Evolutionary conservation across 2,888 invertebrate genomes (phyloP).

Genomic region (Microctonus hyperodae): DNA sequence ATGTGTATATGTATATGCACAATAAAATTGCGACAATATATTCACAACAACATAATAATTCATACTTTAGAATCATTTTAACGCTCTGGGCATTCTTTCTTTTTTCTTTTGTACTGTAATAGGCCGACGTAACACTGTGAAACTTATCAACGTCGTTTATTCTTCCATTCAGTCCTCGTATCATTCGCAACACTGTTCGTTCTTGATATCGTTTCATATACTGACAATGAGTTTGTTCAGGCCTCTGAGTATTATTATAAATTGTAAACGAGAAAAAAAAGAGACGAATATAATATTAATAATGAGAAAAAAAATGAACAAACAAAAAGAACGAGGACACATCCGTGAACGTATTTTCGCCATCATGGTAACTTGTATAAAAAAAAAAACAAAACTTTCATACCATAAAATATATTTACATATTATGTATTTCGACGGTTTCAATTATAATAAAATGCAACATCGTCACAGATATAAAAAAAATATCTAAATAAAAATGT

Average conservation of each 20-base stretch:
- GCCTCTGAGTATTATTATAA: constrained; percentile 33
- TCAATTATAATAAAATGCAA: not conserved
- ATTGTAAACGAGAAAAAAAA: constrained; percentile 5
- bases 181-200: constrained; percentile 30
- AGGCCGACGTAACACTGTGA: constrained; percentile 49
- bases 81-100: constrained; percentile 53
- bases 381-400: not conserved
- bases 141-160: constrained; percentile 30
- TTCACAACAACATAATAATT: constrained; percentile 57
- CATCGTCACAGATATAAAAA: constrained; percentile 1
- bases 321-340: constrained; percentile 13
- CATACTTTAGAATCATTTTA: constrained; percentile 49
- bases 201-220: constrained; percentile 20
- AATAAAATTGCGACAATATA: constrained; percentile 58
- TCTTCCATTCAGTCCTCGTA: constrained; percentile 23
- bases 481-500: not conserved
- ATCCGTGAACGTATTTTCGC: constrained; percentile 15
- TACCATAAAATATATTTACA: not conserved
- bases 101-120: constrained; percentile 58
- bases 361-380: constrained; percentile 34
- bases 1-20: constrained; percentile 47
- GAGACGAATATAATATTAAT: not conserved
- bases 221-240: constrained; percentile 25
- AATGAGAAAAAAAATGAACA: not conserved
- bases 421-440: not conserved